A percentile compares a stretch with the other conserved stretches of the same genome.
These are phyloP conservation scores for Neoarius graeffei DNA, from an alignment of 2,113 vertebrate genomes.

Conservation along the genomic window DNA sequence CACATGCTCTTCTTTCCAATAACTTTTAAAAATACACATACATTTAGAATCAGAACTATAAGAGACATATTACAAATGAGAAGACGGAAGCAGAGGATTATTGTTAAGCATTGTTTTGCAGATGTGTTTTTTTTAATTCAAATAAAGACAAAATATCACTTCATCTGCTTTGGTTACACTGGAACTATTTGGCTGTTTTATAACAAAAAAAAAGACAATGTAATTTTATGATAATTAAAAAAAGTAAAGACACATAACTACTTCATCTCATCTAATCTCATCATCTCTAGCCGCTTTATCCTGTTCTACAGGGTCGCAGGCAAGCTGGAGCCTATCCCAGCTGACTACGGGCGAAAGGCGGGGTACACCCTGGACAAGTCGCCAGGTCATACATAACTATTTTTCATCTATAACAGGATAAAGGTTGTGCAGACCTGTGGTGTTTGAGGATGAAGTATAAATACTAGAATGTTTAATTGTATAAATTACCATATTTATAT, in stretches of 20 bases:
- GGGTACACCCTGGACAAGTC: too few species aligned
- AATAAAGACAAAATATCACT: not conserved
- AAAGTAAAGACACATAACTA: not conserved
- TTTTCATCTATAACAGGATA: not conserved
- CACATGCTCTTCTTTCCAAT: slow-evolving; percentile 20
- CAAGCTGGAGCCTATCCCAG: too few species aligned
- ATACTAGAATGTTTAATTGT: not conserved
- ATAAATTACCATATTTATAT: not conserved
- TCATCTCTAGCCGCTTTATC: too few species aligned
- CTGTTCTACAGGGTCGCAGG: too few species aligned
- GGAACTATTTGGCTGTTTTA: not conserved
- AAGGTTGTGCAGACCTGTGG: not conserved
- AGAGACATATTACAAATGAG: not conserved
- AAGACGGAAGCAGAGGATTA: not conserved
- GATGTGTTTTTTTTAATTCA: not conserved
- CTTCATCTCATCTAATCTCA: too few species aligned
- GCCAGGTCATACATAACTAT: not conserved
- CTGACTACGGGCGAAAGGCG: too few species aligned
- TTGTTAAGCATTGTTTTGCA: not conserved
- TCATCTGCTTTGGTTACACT: not conserved
- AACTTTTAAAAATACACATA: not conserved
- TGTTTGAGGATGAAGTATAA: not conserved
- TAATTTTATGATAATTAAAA: not conserved
- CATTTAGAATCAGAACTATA: not conserved
- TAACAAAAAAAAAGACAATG: not conserved